These are phyloP conservation scores for Rhynchonema sp. DNA, from an alignment of 2,888 invertebrate genomes.

Conservation along the genomic window DNA sequence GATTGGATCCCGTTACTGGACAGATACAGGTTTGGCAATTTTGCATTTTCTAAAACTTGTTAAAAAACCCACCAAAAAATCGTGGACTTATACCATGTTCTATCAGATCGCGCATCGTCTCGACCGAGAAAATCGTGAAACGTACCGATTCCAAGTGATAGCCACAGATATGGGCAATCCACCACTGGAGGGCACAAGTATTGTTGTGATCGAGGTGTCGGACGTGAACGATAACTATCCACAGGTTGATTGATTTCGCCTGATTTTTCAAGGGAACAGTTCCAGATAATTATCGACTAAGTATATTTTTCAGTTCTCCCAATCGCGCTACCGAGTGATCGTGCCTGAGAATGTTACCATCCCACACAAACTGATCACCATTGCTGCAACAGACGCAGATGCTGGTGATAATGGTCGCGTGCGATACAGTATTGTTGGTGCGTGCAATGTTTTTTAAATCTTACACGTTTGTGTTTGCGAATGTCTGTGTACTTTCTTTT, in stretches of 20 bases:
- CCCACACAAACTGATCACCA: conserved; percentile 57
- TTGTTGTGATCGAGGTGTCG: conserved; percentile 55
- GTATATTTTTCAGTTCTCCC: background rate
- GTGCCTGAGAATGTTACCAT: conserved; percentile 65
- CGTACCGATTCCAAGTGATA: conserved; percentile 47
- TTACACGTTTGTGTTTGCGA: background rate
- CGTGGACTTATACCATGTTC: too few relatives aligned
- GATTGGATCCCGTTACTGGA: background rate
- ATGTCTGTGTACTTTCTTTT: too few relatives aligned
- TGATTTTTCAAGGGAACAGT: background rate
- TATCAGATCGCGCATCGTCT: conserved; percentile 56
- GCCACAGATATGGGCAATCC: conserved; percentile 51
- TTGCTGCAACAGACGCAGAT: conserved; percentile 68
- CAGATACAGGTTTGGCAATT: too few relatives aligned
- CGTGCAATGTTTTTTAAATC: too few relatives aligned
- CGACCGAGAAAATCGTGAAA: conserved; percentile 67
- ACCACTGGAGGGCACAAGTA: conserved; percentile 36
- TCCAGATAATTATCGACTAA: background rate
- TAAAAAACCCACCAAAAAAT: conserved; percentile 57
- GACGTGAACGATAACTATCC: conserved; percentile 78
- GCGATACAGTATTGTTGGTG: conserved; percentile 50
- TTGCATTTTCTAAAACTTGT: conserved; percentile 51
- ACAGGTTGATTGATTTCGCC: conserved; percentile 44
- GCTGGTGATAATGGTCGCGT: conserved; percentile 64
- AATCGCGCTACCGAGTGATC: conserved; percentile 5